A percentile compares a stretch with the other conserved stretches of the same genome.
Conservation (phyloP, 2,797 vertebrate species). For the Gila robusta region DNA sequence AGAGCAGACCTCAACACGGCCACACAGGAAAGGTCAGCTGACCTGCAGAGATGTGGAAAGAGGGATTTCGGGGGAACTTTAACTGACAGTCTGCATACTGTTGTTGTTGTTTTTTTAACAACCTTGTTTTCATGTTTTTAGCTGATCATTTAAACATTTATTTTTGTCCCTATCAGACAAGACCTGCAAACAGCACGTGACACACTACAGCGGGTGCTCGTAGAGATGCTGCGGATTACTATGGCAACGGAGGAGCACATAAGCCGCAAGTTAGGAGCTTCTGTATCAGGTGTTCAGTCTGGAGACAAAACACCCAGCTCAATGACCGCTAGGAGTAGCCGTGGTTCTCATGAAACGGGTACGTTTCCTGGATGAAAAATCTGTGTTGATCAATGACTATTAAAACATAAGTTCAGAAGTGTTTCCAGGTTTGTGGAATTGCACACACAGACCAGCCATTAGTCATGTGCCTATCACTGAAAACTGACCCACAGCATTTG, state of each 20-base stretch:
- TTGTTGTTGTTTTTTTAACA: background rate
- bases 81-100: background rate
- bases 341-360: slow-evolving; percentile 74
- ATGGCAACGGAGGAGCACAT: slow-evolving; percentile 85
- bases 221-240: slow-evolving; percentile 82
- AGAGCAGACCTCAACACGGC: slow-evolving; percentile 81
- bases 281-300: slow-evolving; percentile 65
- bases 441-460: no score
- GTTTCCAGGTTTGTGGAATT: no score
- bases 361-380: slow-evolving; percentile 17
- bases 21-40: slow-evolving; percentile 82
- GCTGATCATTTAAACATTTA: background rate
- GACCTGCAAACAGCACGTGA: slow-evolving; percentile 81
- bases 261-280: slow-evolving; percentile 80
- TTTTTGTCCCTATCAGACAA: slow-evolving; percentile 69
- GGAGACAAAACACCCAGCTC: slow-evolving; percentile 41
- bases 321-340: slow-evolving; percentile 56
- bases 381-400: background rate
- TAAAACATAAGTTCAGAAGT: background rate
- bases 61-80: background rate
- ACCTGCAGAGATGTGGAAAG: background rate
- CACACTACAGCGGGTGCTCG: slow-evolving; percentile 83
- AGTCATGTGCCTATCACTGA: no score
- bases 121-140: background rate
- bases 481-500: background rate